phyloP scores from a whole-genome alignment of 2,797 vertebrate genomes.

The Emys orbicularis region DNA sequence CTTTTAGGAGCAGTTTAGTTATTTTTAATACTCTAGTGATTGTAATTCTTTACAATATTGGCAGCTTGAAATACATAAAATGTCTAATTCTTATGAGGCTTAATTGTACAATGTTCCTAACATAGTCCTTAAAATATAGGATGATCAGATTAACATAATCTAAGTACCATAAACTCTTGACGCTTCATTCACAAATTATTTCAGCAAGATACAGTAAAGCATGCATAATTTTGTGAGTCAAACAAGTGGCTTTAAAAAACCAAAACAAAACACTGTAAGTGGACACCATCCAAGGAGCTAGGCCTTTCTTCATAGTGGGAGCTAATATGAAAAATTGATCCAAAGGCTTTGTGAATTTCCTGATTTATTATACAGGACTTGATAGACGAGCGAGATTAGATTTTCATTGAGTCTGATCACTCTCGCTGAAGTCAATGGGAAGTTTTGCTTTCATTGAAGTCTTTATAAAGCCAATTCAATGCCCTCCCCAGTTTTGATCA shows the following conservation, averaged over 20 bases:
- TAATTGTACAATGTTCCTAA: background rate
- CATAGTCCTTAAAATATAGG: slow-evolving; percentile 33
- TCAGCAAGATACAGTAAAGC: background rate
- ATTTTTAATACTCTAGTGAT: background rate
- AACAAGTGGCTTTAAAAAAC: slow-evolving; percentile 31
- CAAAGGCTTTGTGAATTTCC: background rate
- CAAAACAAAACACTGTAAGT: background rate
- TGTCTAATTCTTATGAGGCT: background rate
- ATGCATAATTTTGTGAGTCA: slow-evolving; percentile 36
- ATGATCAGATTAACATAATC: background rate
- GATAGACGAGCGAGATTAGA: background rate
- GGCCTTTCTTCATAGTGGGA: background rate
- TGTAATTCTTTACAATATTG: slow-evolving; percentile 3
- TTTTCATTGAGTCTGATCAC: background rate
- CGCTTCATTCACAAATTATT: slow-evolving; percentile 19
- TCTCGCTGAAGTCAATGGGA: background rate
- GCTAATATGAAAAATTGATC: background rate
- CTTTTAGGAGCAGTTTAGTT: slow-evolving; percentile 7
- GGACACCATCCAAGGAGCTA: background rate
- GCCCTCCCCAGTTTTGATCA: background rate
- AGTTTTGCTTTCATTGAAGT: background rate
- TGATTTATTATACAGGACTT: rapidly evolving
- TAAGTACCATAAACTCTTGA: slow-evolving; percentile 23
- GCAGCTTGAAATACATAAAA: background rate
- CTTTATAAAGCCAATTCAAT: background rate